A percentile compares a stretch with the other conserved stretches of the same genome.
phyloP scores from a whole-genome alignment of 2,888 invertebrate species.

The Acleris literana region DNA sequence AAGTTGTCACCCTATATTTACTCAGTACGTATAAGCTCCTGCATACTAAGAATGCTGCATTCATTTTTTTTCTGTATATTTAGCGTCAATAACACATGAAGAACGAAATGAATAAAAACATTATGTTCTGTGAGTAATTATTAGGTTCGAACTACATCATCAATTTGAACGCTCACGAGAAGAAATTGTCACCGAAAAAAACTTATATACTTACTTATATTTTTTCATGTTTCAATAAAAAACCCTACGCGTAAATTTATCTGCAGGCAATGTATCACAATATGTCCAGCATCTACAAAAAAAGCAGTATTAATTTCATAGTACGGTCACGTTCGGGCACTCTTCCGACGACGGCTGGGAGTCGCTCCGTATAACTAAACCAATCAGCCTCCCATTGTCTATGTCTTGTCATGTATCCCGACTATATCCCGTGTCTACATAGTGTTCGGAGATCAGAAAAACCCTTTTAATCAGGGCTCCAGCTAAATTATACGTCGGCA shows the following conservation, averaged over 20 bases:
- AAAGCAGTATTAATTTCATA: conserved; percentile 23
- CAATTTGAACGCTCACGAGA: too few species aligned
- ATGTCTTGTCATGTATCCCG: conserved; percentile 49
- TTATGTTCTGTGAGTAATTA: too few species aligned
- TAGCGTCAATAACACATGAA: too few species aligned
- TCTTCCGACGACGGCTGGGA: conserved; percentile 59
- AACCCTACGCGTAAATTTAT: background rate
- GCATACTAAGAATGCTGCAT: too few species aligned
- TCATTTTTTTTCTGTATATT: too few species aligned
- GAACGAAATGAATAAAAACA: too few species aligned
- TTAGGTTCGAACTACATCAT: too few species aligned
- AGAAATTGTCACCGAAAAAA: background rate
- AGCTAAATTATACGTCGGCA: background rate
- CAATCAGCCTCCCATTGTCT: conserved; percentile 76
- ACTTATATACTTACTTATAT: background rate
- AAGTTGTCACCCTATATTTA: too few species aligned
- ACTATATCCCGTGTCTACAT: conserved; percentile 7
- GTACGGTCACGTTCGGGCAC: conserved; percentile 60
- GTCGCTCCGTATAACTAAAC: conserved; percentile 75
- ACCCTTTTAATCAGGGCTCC: conserved; percentile 10
- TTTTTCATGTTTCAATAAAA: background rate
- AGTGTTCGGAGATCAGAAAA: conserved; percentile 6
- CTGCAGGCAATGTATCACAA: conserved; percentile 1
- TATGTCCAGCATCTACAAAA: conserved; percentile 15
- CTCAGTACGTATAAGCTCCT: too few species aligned